These are phyloP conservation scores for Mugil cephalus DNA, from an alignment of 2,113 vertebrate species.

Conservation along the genomic window DNA sequence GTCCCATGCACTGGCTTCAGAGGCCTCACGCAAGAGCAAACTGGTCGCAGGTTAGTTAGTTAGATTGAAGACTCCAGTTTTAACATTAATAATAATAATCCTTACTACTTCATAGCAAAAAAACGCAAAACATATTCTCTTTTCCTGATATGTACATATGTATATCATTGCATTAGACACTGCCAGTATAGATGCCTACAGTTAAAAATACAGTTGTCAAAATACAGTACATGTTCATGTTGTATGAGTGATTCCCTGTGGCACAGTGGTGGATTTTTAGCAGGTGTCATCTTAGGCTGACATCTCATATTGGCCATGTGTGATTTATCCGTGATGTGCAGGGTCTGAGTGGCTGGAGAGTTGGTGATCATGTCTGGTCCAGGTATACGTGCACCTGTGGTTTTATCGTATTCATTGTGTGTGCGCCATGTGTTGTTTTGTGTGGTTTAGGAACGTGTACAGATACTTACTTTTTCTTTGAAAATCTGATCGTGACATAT, in stretches of 20 bases:
- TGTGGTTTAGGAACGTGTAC: slow-evolving; percentile 30
- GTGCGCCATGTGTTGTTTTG: background rate
- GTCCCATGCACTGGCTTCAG: slow-evolving; percentile 91
- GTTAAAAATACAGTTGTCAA: background rate
- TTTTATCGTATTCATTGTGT: background rate
- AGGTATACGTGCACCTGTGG: slow-evolving; percentile 42
- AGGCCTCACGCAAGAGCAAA: slow-evolving; percentile 95
- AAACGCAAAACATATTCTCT: too few species aligned
- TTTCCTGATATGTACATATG: too few species aligned
- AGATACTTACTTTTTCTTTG: slow-evolving; percentile 5
- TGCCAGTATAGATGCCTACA: too few species aligned
- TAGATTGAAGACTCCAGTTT: too few species aligned
- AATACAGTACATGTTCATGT: too few species aligned
- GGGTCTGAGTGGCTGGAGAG: slow-evolving; percentile 45
- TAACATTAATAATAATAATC: too few species aligned
- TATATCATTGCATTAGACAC: too few species aligned
- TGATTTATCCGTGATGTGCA: slow-evolving; percentile 55
- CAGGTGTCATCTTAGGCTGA: background rate
- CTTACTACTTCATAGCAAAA: too few species aligned
- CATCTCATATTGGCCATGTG: slow-evolving; percentile 13
- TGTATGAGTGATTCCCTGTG: background rate
- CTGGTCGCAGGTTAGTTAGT: slow-evolving; percentile 90
- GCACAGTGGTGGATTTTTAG: background rate
- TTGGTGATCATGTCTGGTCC: slow-evolving; percentile 42
- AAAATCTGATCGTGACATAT: background rate